These are phyloP conservation scores for Mallotus villosus DNA, from an alignment of 2,797 vertebrate genomes.

Conservation along the genomic window DNA sequence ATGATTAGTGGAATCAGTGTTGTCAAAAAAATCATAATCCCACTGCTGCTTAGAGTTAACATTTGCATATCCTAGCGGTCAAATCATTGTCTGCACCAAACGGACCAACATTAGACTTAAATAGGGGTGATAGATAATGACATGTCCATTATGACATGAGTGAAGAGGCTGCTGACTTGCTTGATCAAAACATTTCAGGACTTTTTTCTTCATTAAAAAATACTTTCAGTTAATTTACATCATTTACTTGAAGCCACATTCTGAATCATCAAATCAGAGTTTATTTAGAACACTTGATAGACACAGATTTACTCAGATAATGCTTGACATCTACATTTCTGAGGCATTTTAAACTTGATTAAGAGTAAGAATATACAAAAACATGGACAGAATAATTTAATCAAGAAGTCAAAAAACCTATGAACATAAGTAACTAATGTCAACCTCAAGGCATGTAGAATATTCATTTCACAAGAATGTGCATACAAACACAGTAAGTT, in stretches of 20 bases:
- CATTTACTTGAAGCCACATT: constrained; percentile 8
- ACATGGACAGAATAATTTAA: constrained; percentile 51
- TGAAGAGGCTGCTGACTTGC: no score
- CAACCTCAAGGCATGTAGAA: constrained; percentile 52
- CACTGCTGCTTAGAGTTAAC: no score
- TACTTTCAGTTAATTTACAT: constrained; percentile 42
- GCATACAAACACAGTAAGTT: constrained; percentile 9
- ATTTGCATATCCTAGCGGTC: no score
- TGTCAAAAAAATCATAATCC: no score
- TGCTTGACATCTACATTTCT: no score
- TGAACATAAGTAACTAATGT: constrained; percentile 46
- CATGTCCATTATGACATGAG: no score
- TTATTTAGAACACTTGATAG: background rate
- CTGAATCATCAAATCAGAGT: background rate
- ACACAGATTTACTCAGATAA: background rate
- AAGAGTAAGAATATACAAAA: constrained; percentile 41
- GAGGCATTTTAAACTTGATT: constrained; percentile 2
- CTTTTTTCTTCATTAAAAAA: background rate
- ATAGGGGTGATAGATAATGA: no score
- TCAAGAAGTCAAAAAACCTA: constrained; percentile 27
- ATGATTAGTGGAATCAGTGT: no score
- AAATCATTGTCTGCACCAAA: no score
- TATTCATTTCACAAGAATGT: constrained; percentile 31
- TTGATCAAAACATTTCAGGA: no score
- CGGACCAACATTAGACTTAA: no score